phyloP scores from a whole-genome alignment of 2,113 vertebrate genomes.

The Mastomys natalensis region DNA sequence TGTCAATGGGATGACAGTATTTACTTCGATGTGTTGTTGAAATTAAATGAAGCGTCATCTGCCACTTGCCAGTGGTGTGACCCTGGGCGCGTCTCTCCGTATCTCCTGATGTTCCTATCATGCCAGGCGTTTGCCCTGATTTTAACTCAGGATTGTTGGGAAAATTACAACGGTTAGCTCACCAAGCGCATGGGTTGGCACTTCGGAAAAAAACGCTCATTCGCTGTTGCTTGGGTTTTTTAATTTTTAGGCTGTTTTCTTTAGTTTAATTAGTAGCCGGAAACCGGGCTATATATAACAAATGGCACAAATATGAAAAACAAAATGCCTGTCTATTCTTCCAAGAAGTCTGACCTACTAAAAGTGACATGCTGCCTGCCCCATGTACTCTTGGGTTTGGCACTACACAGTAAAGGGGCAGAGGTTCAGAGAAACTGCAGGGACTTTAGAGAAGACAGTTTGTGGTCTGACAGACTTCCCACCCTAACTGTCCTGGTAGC shows the following conservation, averaged over 20 bases:
- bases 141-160: neutral
- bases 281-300: neutral
- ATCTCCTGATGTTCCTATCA: neutral
- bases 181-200: neutral
- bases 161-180: neutral
- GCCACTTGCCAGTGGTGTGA: neutral
- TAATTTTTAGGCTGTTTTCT: neutral
- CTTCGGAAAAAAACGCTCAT: neutral
- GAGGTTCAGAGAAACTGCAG: neutral
- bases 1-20: neutral
- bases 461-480: neutral
- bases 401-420: neutral
- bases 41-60: neutral
- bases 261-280: neutral
- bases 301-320: neutral
- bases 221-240: neutral
- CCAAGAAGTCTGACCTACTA: neutral
- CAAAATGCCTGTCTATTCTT: no score
- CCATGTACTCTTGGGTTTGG: neutral
- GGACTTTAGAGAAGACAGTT: neutral
- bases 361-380: rapidly evolving
- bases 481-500: neutral
- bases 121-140: neutral
- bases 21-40: neutral
- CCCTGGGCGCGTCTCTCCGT: neutral